Evolutionary conservation across 2,888 invertebrate genomes (phyloP).

Genomic region (Chaitophorus viminalis): DNA sequence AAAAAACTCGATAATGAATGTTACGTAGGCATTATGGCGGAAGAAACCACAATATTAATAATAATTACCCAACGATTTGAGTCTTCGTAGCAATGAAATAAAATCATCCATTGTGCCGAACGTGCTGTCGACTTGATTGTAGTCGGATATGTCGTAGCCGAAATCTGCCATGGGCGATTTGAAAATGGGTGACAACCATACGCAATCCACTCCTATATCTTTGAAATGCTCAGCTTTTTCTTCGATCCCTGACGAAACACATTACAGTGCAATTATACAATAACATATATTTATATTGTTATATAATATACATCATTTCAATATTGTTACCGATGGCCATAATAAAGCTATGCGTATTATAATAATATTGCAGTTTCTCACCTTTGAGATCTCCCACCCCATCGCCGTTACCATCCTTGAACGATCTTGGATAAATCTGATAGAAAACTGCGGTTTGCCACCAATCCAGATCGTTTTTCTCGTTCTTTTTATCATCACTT

Average conservation of each 20-base stretch:
- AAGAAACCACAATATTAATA: background rate
- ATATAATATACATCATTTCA: too few relatives aligned
- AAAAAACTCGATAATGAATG: too few relatives aligned
- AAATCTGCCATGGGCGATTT: constrained; percentile 75
- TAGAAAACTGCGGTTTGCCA: constrained; percentile 84
- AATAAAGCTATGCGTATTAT: too few relatives aligned
- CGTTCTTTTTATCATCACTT: background rate
- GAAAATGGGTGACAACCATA: constrained; percentile 80
- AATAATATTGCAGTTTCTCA: constrained; percentile 63
- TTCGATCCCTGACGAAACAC: constrained; percentile 66
- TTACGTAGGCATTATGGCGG: too few relatives aligned
- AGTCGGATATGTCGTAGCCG: constrained; percentile 75
- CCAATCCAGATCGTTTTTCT: constrained; percentile 73
- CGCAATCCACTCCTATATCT: constrained; percentile 72
- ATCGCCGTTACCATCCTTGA: constrained; percentile 83
- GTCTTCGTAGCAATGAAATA: constrained; percentile 67
- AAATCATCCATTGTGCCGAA: constrained; percentile 74
- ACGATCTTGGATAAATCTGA: constrained; percentile 87
- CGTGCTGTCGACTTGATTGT: constrained; percentile 70
- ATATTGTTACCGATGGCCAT: too few relatives aligned
- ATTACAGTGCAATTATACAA: too few relatives aligned
- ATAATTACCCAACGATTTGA: constrained; percentile 66
- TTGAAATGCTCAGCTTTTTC: constrained; percentile 71
- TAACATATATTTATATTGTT: too few relatives aligned
- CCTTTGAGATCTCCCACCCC: constrained; percentile 88